These are phyloP conservation scores for Helicoverpa zea DNA, from an alignment of 1,140 invertebrate species.

Conservation along the genomic window DNA sequence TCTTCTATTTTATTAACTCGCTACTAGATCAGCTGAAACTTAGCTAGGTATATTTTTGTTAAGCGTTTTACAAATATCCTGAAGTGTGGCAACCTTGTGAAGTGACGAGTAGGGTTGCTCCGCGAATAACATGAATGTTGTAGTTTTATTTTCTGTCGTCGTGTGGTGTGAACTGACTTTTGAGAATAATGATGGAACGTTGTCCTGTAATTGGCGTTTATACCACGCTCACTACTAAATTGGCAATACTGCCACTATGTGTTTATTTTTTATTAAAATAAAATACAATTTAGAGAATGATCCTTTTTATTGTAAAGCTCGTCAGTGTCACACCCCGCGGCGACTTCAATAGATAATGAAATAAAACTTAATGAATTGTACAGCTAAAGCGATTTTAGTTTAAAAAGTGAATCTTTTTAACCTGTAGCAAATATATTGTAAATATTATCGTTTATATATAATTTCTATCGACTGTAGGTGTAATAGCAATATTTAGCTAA, in stretches of 20 bases:
- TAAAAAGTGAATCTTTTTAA: constrained; percentile 72
- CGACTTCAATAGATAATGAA: constrained; percentile 61
- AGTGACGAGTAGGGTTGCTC: constrained; percentile 1
- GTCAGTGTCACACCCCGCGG: constrained; percentile 42
- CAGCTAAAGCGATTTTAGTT: constrained; percentile 73
- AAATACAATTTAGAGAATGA: background rate
- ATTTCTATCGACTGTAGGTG: constrained; percentile 75
- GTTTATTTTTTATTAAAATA: background rate
- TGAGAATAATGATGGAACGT: background rate
- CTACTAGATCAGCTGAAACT: constrained; percentile 58
- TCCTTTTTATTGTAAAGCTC: background rate
- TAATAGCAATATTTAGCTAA: constrained; percentile 82
- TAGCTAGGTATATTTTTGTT: constrained; percentile 83
- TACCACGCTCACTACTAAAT: constrained; percentile 31
- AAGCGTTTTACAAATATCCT: constrained; percentile 70
- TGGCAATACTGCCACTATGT: background rate
- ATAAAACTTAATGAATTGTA: constrained; percentile 73
- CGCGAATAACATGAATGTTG: constrained; percentile 17
- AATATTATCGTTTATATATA: constrained; percentile 80
- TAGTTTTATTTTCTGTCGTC: constrained; percentile 29
- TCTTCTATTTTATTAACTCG: constrained; percentile 74
- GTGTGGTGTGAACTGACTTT: constrained; percentile 3
- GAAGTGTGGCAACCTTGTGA: background rate
- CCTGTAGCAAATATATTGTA: constrained; percentile 77
- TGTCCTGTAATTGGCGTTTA: background rate